Base-by-base conservation (phyloP, 1,140 invertebrate genomes). In the Caerostris darwini region DNA sequence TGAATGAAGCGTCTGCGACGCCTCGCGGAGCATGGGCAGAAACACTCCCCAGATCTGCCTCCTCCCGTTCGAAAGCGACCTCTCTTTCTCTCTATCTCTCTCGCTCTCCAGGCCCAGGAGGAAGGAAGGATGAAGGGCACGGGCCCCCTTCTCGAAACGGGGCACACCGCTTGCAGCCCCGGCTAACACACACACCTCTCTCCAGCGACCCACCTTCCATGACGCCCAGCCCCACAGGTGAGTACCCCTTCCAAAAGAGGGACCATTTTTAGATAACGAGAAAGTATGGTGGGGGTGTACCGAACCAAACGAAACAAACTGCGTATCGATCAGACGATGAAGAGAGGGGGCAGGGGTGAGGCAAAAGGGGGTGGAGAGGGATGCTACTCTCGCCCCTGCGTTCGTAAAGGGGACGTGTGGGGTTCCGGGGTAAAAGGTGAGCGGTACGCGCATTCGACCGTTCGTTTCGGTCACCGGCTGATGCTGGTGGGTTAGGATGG, bases 221-320 rank as follows among this genome's bases (percentile, higher is more conserved):
- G 90, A 91, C 90, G 69, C 90, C 90, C 90, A 82, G 58, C 89
- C 89, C 67, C 89, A 54, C 77, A 91, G 77, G 57, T 91, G 71
- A 91, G 71, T 91, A 34, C 71, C 71, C 71, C 10, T 12, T 7
- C 34, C 3, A 10, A 34, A 34, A 34, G 34, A 34, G 34, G 34
- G 34, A 34, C 34, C 34, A 34, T 34, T 34, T 34, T 34, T 34
- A 34, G 34, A 34, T 34, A 34, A 34, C 34, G 0, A 34, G 34
- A 34, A n/a, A 34, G 34, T 34, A 34, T 34, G 34, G 34, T 34
- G 56, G 82, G 54, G 82, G 54, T 57, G 54, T 57, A 19, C 19
- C 12, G 14, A 19, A 6, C 54, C 56, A 17, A 17, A 56, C n/a
- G 50, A n/a, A 17, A 85, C 54, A 56, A 57, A 19, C 57, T 85